A percentile compares a stretch with the other conserved stretches of the same genome.
Conservation (phyloP, 2,113 vertebrate species). For the Romanogobio albipinnatus region DNA sequence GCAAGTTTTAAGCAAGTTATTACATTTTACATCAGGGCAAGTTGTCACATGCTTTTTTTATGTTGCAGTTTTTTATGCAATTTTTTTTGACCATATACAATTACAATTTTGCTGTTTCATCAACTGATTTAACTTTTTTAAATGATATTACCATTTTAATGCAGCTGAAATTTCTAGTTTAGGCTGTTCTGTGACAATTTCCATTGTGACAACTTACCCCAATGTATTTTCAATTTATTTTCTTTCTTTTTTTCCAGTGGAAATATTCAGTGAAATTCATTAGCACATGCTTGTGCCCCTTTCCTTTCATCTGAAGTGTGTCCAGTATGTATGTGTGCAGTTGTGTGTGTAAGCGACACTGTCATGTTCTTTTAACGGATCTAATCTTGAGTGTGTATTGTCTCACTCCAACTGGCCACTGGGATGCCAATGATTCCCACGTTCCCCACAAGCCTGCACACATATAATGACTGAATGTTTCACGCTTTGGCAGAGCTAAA, state of each 20-base stretch:
- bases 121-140: no score
- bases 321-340: slow-evolving; percentile 4
- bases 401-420: slow-evolving; percentile 17
- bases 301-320: background rate
- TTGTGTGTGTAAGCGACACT: background rate
- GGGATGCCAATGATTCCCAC: slow-evolving; percentile 39
- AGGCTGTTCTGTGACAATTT: background rate
- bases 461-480: slow-evolving; percentile 73
- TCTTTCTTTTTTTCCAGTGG: background rate
- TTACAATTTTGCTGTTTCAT: background rate
- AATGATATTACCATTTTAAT: no score
- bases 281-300: background rate
- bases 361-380: background rate
- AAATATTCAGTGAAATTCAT: background rate
- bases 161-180: no score
- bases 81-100: background rate
- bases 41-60: background rate
- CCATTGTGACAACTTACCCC: background rate
- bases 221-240: background rate
- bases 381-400: slow-evolving; percentile 15
- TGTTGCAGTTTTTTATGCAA: background rate
- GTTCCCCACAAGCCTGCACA: slow-evolving; percentile 69
- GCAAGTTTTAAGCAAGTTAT: background rate
- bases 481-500: slow-evolving; percentile 75
- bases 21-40: background rate